Percentiles rank a stretch among this genome's conserved stretches.
These are phyloP conservation scores for Euwallacea similis DNA, from an alignment of 1,140 invertebrate genomes.

Conservation along the genomic window DNA sequence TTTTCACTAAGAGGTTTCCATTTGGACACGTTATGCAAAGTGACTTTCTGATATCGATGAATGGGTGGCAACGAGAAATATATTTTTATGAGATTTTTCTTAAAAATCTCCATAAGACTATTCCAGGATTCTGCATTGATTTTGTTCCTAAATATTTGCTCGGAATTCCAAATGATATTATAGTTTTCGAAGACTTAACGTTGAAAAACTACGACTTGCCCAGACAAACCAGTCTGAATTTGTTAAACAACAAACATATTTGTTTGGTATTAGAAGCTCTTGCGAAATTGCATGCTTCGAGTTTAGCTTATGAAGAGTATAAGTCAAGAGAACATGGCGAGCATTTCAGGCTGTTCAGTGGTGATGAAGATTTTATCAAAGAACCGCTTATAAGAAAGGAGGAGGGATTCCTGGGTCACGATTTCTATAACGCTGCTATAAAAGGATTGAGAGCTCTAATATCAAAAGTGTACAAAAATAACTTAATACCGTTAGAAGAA, in stretches of 20 bases:
- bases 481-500: constrained; percentile 46
- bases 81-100: constrained; percentile 55
- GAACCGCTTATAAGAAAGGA: constrained; percentile 57
- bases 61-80: constrained; percentile 58
- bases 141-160: constrained; percentile 56
- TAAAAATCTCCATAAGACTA: constrained; percentile 47
- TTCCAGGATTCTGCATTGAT: constrained; percentile 33
- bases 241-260: constrained; percentile 57
- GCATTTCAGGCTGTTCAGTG: constrained; percentile 49
- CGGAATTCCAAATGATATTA: constrained; percentile 49
- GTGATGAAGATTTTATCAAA: constrained; percentile 53
- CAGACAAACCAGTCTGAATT: constrained; percentile 43
- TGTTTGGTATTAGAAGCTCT: constrained; percentile 57
- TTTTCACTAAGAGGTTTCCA: constrained; percentile 59
- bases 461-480: constrained; percentile 49
- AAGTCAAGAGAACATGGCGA: constrained; percentile 42
- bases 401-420: constrained; percentile 48
- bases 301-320: constrained; percentile 58
- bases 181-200: constrained; percentile 57
- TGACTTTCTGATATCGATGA: constrained; percentile 55
- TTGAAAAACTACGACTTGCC: constrained; percentile 52
- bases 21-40: constrained; percentile 50
- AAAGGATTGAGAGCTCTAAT: constrained; percentile 55
- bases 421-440: constrained; percentile 55
- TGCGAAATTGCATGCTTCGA: constrained; percentile 61